A percentile compares a stretch with the other conserved stretches of the same genome.
Evolutionary conservation across 2,888 invertebrate genomes (phyloP).

Genomic region (Epirrhoe alternata): DNA sequence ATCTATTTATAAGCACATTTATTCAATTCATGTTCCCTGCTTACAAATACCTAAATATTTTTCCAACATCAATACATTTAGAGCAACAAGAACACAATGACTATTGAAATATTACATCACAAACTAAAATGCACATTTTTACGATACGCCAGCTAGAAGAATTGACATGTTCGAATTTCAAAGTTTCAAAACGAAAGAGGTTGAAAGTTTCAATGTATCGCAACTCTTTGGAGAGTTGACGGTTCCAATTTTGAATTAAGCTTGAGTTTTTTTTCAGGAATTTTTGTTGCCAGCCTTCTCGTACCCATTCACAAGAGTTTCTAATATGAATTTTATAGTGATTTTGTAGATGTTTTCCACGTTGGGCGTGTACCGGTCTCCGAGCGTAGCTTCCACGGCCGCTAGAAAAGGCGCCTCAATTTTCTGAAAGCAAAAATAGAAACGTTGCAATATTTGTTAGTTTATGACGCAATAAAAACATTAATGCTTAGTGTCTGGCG

Average conservation of each 20-base stretch:
- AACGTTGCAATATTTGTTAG: slow-evolving; percentile 40
- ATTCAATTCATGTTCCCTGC: slow-evolving; percentile 53
- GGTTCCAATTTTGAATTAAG: slow-evolving; percentile 26
- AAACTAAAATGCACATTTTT: slow-evolving; percentile 6
- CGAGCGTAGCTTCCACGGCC: slow-evolving; percentile 93
- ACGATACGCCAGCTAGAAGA: slow-evolving; percentile 34
- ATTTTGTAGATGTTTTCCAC: slow-evolving; percentile 96
- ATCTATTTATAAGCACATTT: slow-evolving; percentile 55
- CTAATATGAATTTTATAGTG: slow-evolving; percentile 95
- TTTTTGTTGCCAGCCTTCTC: slow-evolving; percentile 78
- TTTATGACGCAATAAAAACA: slow-evolving; percentile 39
- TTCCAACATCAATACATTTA: slow-evolving; percentile 30
- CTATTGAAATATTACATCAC: slow-evolving; percentile 13
- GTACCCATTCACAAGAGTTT: slow-evolving; percentile 92
- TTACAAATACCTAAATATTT: slow-evolving; percentile 39
- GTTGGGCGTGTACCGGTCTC: slow-evolving; percentile 95
- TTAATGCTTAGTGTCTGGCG: slow-evolving; percentile 34
- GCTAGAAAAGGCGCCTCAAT: slow-evolving; percentile 95
- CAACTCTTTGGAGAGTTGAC: slow-evolving; percentile 19
- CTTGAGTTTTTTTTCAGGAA: slow-evolving; percentile 36
- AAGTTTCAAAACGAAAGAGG: slow-evolving; percentile 22
- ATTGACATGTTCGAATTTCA: slow-evolving; percentile 40
- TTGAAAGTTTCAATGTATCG: slow-evolving; percentile 20
- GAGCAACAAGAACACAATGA: slow-evolving; percentile 26
- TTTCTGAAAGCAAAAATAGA: slow-evolving; percentile 86